phyloP scores from a whole-genome alignment of 2,797 vertebrate genomes.

The Garrulus glandarius region DNA sequence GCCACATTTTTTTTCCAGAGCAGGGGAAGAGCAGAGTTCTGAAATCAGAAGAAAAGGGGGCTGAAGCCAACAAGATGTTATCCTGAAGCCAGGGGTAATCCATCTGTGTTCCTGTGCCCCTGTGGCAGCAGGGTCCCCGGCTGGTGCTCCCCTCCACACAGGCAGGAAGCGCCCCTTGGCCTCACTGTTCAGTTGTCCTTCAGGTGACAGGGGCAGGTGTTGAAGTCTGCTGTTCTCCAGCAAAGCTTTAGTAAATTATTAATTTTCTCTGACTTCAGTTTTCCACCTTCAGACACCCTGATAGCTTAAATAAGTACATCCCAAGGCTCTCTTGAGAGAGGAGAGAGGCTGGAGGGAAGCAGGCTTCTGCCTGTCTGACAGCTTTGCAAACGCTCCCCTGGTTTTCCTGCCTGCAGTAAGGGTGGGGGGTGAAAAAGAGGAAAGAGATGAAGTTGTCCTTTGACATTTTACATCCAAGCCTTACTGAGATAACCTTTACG shows the following conservation, averaged over 20 bases:
- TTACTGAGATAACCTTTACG: slow-evolving; percentile 59
- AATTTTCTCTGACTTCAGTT: slow-evolving; percentile 46
- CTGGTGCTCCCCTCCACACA: not conserved
- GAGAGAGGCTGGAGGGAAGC: slow-evolving; percentile 35
- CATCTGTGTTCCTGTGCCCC: not conserved
- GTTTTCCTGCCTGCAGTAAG: not conserved
- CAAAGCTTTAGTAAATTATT: slow-evolving; percentile 39
- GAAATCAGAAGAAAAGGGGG: not conserved
- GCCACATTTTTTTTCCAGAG: not conserved
- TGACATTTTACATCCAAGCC: slow-evolving; percentile 57
- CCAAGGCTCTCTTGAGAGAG: not conserved
- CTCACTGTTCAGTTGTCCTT: not conserved
- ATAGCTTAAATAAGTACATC: slow-evolving; percentile 49
- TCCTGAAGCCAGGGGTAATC: not conserved
- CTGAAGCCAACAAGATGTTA: not conserved
- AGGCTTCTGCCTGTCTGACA: not conserved
- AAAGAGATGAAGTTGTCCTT: slow-evolving; percentile 34
- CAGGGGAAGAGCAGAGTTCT: not conserved
- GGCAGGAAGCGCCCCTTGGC: not conserved
- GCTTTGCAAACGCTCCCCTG: not conserved
- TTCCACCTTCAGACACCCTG: slow-evolving; percentile 40
- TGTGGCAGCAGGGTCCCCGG: not conserved
- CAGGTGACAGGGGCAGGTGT: not conserved
- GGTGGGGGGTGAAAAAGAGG: not conserved
- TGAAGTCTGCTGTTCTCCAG: not conserved